These are phyloP conservation scores for Spialia ferax DNA, from an alignment of 2,888 invertebrate species.

Conservation along the genomic window DNA sequence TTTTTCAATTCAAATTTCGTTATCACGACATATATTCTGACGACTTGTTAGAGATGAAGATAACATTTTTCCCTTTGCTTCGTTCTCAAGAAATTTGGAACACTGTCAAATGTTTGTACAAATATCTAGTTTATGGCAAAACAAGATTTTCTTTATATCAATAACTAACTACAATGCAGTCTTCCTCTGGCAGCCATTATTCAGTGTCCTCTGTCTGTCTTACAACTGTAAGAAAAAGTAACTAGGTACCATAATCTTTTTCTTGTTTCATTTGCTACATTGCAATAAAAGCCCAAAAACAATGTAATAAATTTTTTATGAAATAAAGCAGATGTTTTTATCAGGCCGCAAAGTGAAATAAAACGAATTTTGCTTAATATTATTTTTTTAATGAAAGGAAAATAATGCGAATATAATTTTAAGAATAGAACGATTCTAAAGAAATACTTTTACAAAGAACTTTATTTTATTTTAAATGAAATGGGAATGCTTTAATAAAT, in stretches of 20 bases:
- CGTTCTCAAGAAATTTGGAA: constrained; percentile 29
- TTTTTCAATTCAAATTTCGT: constrained; percentile 60
- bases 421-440: constrained; percentile 80
- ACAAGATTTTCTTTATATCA: neutral
- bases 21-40: constrained; percentile 50
- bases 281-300: constrained; percentile 80
- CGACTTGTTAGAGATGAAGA: constrained; percentile 62
- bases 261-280: constrained; percentile 80
- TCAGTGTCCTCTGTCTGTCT: constrained; percentile 65
- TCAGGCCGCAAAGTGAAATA: constrained; percentile 43
- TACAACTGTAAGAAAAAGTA: constrained; percentile 55
- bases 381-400: constrained; percentile 82
- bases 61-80: neutral
- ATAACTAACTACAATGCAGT: neutral
- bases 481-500: constrained; percentile 82
- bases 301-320: constrained; percentile 84
- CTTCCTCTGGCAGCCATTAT: constrained; percentile 57
- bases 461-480: constrained; percentile 62
- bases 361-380: constrained; percentile 54
- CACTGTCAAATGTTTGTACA: constrained; percentile 30
- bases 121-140: constrained; percentile 17
- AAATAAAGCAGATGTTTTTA: constrained; percentile 52
- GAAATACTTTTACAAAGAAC: constrained; percentile 71
- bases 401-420: constrained; percentile 83
- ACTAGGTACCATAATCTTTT: constrained; percentile 63